Evolutionary conservation across 2,888 invertebrate species (phyloP).

Genomic region (Lamellibrachia columna): DNA sequence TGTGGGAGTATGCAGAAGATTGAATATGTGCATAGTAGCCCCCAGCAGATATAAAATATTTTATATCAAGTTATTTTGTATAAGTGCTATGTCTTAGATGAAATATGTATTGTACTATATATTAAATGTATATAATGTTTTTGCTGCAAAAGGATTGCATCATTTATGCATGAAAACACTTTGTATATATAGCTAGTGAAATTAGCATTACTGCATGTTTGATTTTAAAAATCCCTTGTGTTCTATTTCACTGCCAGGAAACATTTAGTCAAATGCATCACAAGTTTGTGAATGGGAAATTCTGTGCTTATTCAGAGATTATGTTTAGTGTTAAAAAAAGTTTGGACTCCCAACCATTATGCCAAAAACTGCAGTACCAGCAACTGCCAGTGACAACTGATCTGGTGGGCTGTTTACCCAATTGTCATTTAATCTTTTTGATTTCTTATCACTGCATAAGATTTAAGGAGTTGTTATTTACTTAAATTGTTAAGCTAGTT

Average conservation of each 20-base stretch:
- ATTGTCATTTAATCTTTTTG: background rate
- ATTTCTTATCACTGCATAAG: too few relatives aligned
- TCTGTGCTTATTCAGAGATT: background rate
- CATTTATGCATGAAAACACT: background rate
- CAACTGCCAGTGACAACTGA: background rate
- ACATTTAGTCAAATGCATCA: background rate
- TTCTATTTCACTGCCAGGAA: background rate
- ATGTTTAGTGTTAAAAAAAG: background rate
- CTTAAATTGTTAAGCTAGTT: background rate
- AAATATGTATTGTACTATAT: background rate
- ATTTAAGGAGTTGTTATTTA: too few relatives aligned
- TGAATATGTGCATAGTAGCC: background rate
- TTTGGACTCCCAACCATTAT: background rate
- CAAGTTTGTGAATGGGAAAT: background rate
- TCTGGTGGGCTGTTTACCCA: background rate
- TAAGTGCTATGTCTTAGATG: constrained; percentile 7
- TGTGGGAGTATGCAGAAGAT: background rate
- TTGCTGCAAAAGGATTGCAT: background rate
- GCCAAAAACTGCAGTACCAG: background rate
- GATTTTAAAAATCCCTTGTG: background rate
- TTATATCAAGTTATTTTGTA: background rate
- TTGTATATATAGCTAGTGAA: background rate
- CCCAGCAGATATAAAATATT: background rate
- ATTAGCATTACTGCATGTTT: background rate
- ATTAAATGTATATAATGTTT: background rate